Base-by-base conservation (phyloP, 2,888 invertebrate genomes). In the Acronicta aceris region DNA sequence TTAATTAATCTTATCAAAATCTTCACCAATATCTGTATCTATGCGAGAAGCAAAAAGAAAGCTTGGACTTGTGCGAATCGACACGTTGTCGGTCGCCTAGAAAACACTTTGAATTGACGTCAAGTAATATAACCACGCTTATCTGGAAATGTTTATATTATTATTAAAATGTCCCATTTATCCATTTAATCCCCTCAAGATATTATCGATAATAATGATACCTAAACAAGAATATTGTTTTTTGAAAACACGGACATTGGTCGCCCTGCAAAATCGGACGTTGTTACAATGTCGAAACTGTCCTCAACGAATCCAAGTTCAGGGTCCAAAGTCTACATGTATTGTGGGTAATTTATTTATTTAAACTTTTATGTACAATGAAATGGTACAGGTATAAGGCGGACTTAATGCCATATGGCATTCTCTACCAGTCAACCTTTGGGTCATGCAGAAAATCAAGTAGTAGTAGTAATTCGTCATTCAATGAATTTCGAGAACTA, bases 101-200 rank as follows among this genome's bases (percentile, higher is more conserved):
- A 54, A 72, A 60, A 62, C 55, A 4, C 27, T n/a, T 9, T 15
- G 27, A n/a, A 56, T 69, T 74, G 70, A 74, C 69, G 74, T 69
- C 74, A 74, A 41, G 5, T 73, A 59, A 68, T 68, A 40, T 43
- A 46, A 9, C 10, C 49, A 12, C 50, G 49, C 56, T 69, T 62
- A 74, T 69, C 70, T 47, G 53, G 27, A 38, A 53, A 62, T 69
- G 70, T 74, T 69, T 69, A 50, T 68, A 27, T 74, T 74, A 57
- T 69, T 61, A 56, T n/a, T 61, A 36, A 16, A 43, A 47, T 62
- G 56, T 74, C 33, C 45, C 53, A 56, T 68, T 46, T 61, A 51
- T 69, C 52, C 61, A 46, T 25, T 46, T 42, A 48, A 61, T 46
- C 43, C 21, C 17, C 13, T 16, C n/a, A 74, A 33, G 10, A 33